Base-by-base conservation (phyloP, 2,113 vertebrate species). In the Sigmodon hispidus region DNA sequence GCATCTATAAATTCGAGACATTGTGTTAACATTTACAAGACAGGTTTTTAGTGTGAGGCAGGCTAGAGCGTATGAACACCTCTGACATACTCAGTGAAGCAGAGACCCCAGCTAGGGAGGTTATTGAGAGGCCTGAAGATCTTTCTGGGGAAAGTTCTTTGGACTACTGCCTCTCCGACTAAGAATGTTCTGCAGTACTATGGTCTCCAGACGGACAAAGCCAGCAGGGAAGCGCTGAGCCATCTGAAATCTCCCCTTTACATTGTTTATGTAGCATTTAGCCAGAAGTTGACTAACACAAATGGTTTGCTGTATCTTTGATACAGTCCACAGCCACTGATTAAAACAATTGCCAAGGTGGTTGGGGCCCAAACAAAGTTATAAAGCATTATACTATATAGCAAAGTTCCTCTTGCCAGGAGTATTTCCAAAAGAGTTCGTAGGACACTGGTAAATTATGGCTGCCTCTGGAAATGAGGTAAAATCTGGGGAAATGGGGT, bases 371-470 rank as follows among this genome's bases (percentile, higher is more conserved):
- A 85, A 67, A 85, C 19, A 89, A n/a, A 61, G 70, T 90, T 12
- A 65, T 5, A 80, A 90, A 72, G 21, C 26, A 73, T 31, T 29
- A 1, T 61, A 22, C 16, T 45, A 88, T 61, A 48, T 34, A 45
- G 15, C 59, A 11, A 26, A 17, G 3, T 40, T 67, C 61, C 86
- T 87, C 67, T 70, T 15, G 3, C 43, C 50, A 34, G 26, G 22
- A 45, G 5, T 87, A 91, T 67, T 97, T 86, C 89, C 75, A 88
- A 94, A 80, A 26, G 61, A 29, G 89, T 13, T 59, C 43, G 69
- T 12, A 77, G 59, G 80, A 88, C 93, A 95, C 72, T 45, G 6
- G 10, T 59, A 91, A 81, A 2, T 34, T 48, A 40, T 10, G 48
- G 26, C n/a, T 61, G 6, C n/a, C 69, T 48, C 59, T 12, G 6